Percentiles rank a stretch among this genome's conserved stretches.
Evolutionary conservation across 92 coral and sea anemone genomes (phyloP).

Genomic region (Phymanthus crucifer): DNA sequence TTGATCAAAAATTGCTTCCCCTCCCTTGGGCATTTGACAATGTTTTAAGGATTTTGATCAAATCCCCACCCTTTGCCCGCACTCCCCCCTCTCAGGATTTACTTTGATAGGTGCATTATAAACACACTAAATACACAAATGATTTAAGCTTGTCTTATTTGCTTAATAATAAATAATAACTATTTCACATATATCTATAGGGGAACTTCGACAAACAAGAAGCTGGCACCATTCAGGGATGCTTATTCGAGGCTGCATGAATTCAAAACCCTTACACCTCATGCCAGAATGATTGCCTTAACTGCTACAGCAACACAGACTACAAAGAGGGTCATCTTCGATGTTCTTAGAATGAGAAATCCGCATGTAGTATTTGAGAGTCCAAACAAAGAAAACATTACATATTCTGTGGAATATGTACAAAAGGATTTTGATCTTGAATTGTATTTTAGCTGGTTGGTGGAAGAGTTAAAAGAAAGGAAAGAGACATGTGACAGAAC

Average conservation of each 20-base stretch:
- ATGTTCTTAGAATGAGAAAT: constrained; percentile 32
- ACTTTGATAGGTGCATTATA: no score
- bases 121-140: no score
- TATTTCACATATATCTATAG: background rate
- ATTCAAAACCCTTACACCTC: constrained; percentile 28
- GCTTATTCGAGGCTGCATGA: constrained; percentile 33
- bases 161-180: background rate
- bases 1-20: no score
- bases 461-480: constrained; percentile 31
- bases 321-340: constrained; percentile 24
- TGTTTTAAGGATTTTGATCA: no score
- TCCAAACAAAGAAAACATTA: constrained; percentile 48
- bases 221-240: constrained; percentile 39
- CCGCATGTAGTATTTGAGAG: constrained; percentile 40
- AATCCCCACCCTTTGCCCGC: no score
- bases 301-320: constrained; percentile 47
- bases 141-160: no score
- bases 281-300: constrained; percentile 21
- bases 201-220: constrained; percentile 45
- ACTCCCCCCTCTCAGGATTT: no score
- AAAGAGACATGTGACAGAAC: constrained; percentile 43
- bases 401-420: constrained; percentile 48
- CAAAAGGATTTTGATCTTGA: constrained; percentile 47
- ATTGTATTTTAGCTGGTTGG: constrained; percentile 46
- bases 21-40: no score